phyloP scores from a whole-genome alignment of 2,888 invertebrate species.

The Lymantria monacha region DNA sequence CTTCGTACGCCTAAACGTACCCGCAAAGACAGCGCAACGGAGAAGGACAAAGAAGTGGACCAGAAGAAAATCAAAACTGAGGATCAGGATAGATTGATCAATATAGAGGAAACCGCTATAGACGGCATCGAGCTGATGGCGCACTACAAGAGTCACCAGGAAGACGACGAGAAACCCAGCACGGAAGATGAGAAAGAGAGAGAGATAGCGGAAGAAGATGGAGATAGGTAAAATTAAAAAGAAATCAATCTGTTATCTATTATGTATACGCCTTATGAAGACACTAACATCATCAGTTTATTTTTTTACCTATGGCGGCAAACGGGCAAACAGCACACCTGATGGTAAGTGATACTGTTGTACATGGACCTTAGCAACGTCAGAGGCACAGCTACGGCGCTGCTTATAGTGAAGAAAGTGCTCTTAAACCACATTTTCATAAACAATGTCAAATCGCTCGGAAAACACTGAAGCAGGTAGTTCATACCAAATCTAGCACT shows the following conservation, averaged over 20 bases:
- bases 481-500: too few relatives aligned
- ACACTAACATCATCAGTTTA: too few relatives aligned
- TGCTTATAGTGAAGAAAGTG: too few relatives aligned
- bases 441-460: too few relatives aligned
- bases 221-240: constrained; percentile 20
- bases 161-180: constrained; percentile 67
- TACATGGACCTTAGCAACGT: too few relatives aligned
- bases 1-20: constrained; percentile 75
- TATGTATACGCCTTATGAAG: background rate
- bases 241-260: background rate
- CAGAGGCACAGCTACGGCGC: too few relatives aligned
- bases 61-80: constrained; percentile 68
- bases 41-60: constrained; percentile 73
- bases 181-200: constrained; percentile 71
- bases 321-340: too few relatives aligned
- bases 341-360: too few relatives aligned
- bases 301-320: too few relatives aligned
- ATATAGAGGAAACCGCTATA: constrained; percentile 76
- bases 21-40: constrained; percentile 82
- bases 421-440: too few relatives aligned
- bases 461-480: too few relatives aligned
- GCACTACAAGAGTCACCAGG: constrained; percentile 57
- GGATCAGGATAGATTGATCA: constrained; percentile 55
- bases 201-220: constrained; percentile 61
- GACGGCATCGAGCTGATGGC: constrained; percentile 79